These are phyloP conservation scores for Philhelius pedissequus DNA, from an alignment of 2,888 invertebrate species.

Conservation along the genomic window DNA sequence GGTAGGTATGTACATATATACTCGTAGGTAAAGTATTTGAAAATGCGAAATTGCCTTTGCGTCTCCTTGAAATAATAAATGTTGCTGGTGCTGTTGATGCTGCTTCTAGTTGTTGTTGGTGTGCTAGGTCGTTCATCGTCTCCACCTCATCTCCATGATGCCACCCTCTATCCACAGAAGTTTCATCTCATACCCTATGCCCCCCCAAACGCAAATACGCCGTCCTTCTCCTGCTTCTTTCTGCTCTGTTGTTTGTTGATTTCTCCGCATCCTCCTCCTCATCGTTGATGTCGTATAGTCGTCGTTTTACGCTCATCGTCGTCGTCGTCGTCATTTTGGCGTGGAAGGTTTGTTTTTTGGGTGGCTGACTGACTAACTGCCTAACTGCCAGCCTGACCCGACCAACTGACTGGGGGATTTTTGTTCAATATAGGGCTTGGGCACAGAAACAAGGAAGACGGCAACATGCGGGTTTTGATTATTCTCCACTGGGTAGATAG, in stretches of 20 bases:
- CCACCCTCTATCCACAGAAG: constrained; percentile 32
- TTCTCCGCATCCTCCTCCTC: constrained; percentile 30
- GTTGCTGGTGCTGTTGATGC: constrained; percentile 32
- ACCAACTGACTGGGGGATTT: constrained; percentile 41
- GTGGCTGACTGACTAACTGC: constrained; percentile 19
- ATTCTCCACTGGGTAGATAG: constrained; percentile 52
- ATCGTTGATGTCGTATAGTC: constrained; percentile 14
- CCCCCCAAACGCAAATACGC: neutral
- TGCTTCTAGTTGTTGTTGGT: constrained; percentile 23
- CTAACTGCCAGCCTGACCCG: constrained; percentile 18
- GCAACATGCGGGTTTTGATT: constrained; percentile 44
- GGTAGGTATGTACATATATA: too few species aligned
- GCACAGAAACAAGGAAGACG: constrained; percentile 12
- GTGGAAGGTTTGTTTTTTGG: constrained; percentile 38
- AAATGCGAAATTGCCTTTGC: constrained; percentile 61
- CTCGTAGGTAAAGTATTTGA: constrained; percentile 7
- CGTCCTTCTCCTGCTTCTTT: neutral
- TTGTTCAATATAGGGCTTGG: constrained; percentile 8
- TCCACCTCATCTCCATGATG: constrained; percentile 25
- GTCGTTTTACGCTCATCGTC: constrained; percentile 28
- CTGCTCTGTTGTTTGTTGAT: constrained; percentile 69
- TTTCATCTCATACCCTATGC: neutral
- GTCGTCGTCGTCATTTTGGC: constrained; percentile 4
- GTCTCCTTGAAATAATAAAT: constrained; percentile 61
- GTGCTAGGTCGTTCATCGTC: constrained; percentile 65